Conservation (phyloP, 2,113 vertebrate species). For the Suricata suricatta region DNA sequence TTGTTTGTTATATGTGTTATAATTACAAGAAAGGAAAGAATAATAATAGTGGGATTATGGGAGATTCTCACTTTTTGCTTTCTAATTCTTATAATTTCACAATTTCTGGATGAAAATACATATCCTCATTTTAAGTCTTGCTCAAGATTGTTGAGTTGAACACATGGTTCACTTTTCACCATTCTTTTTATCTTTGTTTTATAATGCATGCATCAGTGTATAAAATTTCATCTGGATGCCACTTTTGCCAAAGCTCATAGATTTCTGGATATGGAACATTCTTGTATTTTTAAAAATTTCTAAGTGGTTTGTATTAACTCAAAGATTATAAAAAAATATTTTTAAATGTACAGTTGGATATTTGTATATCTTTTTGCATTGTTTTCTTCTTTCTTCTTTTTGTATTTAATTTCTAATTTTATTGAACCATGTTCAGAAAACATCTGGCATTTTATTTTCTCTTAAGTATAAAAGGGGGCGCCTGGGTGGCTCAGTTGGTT, state of each 20-base stretch:
- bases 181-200: neutral
- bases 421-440: neutral
- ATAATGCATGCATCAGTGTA: neutral
- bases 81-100: neutral
- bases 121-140: neutral
- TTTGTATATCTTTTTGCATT: neutral
- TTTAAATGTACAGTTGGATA: neutral
- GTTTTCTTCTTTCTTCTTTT: neutral
- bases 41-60: neutral
- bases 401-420: slow-evolving; percentile 13
- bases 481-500: too few relatives aligned
- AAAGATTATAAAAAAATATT: neutral
- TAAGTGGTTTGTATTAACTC: neutral
- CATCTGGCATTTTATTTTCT: neutral
- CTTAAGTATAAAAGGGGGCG: neutral
- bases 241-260: neutral
- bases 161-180: neutral
- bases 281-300: neutral
- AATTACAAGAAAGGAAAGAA: neutral
- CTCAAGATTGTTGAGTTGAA: neutral
- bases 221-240: neutral
- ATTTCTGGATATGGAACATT: neutral
- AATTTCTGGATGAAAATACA: neutral
- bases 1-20: neutral
- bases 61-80: neutral